phyloP scores from a whole-genome alignment of 2,888 invertebrate species.

The Pardosa pseudoannulata region DNA sequence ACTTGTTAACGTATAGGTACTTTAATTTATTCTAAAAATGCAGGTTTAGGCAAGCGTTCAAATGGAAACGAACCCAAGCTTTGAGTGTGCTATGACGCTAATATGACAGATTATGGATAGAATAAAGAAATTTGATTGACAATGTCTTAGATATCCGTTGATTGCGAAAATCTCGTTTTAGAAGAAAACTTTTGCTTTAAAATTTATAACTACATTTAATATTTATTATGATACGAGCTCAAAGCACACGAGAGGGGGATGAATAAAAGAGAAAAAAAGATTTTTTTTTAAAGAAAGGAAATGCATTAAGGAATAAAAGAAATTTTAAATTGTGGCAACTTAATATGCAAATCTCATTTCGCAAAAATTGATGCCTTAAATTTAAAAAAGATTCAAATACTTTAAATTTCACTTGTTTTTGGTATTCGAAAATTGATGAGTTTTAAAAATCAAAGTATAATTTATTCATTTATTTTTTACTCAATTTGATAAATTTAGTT shows the following conservation, averaged over 20 bases:
- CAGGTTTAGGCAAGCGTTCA: constrained; percentile 52
- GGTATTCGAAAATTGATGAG: not conserved
- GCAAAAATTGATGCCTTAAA: not conserved
- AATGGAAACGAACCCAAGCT: constrained; percentile 30
- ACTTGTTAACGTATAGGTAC: constrained; percentile 56
- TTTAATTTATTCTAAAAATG: constrained; percentile 61
- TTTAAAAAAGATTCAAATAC: not conserved
- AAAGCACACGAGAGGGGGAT: not conserved
- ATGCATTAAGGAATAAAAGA: not conserved
- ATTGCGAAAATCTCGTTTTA: constrained; percentile 63
- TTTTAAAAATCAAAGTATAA: not conserved
- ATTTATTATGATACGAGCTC: constrained; percentile 51
- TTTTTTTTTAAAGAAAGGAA: not conserved
- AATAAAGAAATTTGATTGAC: constrained; percentile 63
- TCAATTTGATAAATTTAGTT: not conserved
- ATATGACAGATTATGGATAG: constrained; percentile 58
- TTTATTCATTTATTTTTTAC: not conserved
- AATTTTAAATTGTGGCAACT: not conserved
- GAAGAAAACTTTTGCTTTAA: constrained; percentile 63
- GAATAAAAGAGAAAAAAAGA: not conserved
- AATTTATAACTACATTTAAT: constrained; percentile 71
- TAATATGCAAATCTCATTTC: constrained; percentile 8
- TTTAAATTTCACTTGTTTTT: not conserved
- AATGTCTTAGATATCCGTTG: constrained; percentile 56
- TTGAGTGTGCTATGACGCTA: constrained; percentile 39